Conservation (phyloP, 2,888 invertebrate genomes). For the Euzophera pinguis region DNA sequence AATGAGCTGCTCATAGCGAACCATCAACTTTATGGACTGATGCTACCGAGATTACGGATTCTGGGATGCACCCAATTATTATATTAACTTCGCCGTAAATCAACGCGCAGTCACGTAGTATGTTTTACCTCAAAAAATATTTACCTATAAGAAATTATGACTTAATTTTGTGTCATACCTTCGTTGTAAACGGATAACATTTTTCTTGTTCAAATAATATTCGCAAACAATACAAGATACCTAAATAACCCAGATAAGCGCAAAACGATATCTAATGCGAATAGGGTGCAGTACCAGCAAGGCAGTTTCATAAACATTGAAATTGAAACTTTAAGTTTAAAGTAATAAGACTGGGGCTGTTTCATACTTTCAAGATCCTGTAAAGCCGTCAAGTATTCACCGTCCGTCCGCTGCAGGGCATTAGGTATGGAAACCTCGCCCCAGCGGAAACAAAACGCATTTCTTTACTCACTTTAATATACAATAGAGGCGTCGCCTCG, state of each 20-base stretch:
- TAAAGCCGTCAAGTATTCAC: constrained; percentile 49
- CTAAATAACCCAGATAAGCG: constrained; percentile 14
- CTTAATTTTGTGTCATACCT: not conserved
- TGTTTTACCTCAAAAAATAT: not conserved
- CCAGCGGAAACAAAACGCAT: constrained; percentile 70
- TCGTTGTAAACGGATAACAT: not conserved
- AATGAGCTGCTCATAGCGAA: constrained; percentile 66
- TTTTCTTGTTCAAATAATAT: constrained; percentile 9
- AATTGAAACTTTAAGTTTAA: constrained; percentile 29
- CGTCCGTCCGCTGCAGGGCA: constrained; percentile 39
- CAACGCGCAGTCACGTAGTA: constrained; percentile 7
- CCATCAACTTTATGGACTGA: constrained; percentile 53
- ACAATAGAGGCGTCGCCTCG: constrained; percentile 54
- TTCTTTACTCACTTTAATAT: constrained; percentile 68
- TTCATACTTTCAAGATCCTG: constrained; percentile 22
- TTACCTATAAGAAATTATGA: not conserved
- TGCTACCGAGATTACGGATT: constrained; percentile 38
- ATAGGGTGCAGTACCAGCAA: constrained; percentile 13
- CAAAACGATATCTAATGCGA: constrained; percentile 13
- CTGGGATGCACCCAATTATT: constrained; percentile 31
- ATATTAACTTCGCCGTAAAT: constrained; percentile 10
- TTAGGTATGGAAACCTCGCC: constrained; percentile 62
- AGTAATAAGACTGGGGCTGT: constrained; percentile 24
- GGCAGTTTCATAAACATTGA: constrained; percentile 12
- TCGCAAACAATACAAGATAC: constrained; percentile 13